These are phyloP conservation scores for Poeciliopsis presidionis DNA, from an alignment of 2,797 vertebrate genomes.

Conservation along the genomic window DNA sequence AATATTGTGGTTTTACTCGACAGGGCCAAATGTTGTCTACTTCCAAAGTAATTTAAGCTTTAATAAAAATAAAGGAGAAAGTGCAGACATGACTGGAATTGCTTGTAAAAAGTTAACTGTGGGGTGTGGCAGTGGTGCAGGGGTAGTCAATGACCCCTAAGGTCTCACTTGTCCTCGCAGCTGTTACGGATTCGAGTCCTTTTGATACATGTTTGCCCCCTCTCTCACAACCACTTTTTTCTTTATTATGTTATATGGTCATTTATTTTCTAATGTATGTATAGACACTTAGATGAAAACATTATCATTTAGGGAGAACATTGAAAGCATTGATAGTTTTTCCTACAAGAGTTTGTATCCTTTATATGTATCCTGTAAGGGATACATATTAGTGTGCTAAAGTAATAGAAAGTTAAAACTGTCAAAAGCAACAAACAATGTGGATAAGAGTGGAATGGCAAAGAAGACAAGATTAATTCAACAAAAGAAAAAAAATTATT, in stretches of 20 bases:
- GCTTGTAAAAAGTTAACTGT: not conserved
- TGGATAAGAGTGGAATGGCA: no score
- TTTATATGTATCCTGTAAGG: not conserved
- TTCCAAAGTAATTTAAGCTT: not conserved
- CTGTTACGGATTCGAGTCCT: no score
- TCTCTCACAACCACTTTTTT: no score
- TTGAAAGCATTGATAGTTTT: not conserved
- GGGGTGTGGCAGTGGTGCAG: no score
- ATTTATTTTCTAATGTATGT: not conserved
- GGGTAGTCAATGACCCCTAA: no score
- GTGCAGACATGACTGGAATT: not conserved
- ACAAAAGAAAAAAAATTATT: no score
- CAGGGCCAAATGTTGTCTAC: constrained; percentile 21
- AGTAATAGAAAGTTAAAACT: not conserved
- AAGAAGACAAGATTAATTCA: no score
- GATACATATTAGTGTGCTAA: not conserved
- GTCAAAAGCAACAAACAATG: no score
- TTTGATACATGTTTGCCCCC: no score
- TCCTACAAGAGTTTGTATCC: not conserved
- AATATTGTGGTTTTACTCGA: constrained; percentile 34
- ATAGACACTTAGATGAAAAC: not conserved
- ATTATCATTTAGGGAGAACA: not conserved
- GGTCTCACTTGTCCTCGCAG: no score
- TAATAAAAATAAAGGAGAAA: not conserved
- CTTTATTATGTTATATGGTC: not conserved